These are phyloP conservation scores for Ptilodon capucinus DNA, from an alignment of 2,888 invertebrate species.

Conservation along the genomic window DNA sequence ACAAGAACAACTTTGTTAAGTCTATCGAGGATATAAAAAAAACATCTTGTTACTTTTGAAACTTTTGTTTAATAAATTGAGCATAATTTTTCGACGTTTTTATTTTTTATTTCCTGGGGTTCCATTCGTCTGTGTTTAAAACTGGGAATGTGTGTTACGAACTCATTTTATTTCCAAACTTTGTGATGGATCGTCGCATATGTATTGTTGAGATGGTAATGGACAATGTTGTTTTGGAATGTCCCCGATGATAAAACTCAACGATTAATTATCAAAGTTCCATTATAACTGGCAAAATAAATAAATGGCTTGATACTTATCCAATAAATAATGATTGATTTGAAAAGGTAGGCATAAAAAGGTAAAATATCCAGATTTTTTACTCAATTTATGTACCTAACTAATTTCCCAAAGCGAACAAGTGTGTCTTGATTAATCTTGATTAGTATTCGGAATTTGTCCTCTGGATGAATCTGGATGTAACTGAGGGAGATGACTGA, in stretches of 20 bases:
- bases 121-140: conserved; percentile 21
- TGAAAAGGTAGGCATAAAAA: no score
- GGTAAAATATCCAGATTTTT: no score
- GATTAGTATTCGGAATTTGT: no score
- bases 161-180: conserved; percentile 29
- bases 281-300: conserved; percentile 24
- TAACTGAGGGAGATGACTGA: no score
- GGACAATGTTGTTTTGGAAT: conserved; percentile 39
- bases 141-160: conserved; percentile 15
- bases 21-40: conserved; percentile 4
- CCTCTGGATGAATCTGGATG: no score
- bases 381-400: no score
- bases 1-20: not conserved
- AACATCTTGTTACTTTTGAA: conserved; percentile 6
- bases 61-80: conserved; percentile 1
- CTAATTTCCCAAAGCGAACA: no score
- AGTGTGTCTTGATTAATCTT: no score
- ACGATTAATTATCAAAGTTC: conserved; percentile 34
- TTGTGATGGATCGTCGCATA: conserved; percentile 29
- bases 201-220: conserved; percentile 30
- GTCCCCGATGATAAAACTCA: conserved; percentile 20
- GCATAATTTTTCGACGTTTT: conserved; percentile 5
- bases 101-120: conserved; percentile 5
- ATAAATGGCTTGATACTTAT: not conserved
- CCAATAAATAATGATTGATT: no score